Percentiles rank a stretch among this genome's conserved stretches.
Evolutionary conservation across 2,888 invertebrate species (phyloP).

Genomic region (Eristalis arbustorum): DNA sequence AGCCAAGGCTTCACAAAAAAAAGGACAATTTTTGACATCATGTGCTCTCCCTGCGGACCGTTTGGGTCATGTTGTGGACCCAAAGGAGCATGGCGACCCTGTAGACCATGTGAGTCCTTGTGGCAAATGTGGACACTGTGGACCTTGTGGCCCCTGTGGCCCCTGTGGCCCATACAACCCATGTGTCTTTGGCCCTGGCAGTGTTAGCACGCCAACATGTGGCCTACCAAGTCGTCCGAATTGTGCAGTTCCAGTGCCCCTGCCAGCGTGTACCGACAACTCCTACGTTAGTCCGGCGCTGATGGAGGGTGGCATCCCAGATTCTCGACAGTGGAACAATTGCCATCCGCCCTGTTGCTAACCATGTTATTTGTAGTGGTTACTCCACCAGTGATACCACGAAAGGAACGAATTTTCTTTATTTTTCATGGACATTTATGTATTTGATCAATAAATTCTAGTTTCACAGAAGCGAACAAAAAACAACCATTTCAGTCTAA

Average conservation of each 20-base stretch:
- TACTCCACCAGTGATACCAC: background rate
- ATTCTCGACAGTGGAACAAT: slow-evolving; percentile 64
- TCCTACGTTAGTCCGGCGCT: slow-evolving; percentile 44
- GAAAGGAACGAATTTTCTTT: too few relatives aligned
- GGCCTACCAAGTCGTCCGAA: slow-evolving; percentile 30
- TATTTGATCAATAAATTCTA: too few relatives aligned
- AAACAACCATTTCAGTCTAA: background rate
- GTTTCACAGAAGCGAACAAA: too few relatives aligned
- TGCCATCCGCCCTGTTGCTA: slow-evolving; percentile 45
- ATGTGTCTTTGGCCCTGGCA: background rate
- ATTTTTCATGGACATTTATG: too few relatives aligned
- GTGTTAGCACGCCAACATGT: background rate
- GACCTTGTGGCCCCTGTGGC: background rate
- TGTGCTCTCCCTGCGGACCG: slow-evolving; percentile 66
- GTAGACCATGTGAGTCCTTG: background rate
- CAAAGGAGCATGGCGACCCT: slow-evolving; percentile 15
- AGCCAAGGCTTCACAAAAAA: too few relatives aligned
- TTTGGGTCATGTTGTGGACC: too few relatives aligned
- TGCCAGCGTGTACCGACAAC: slow-evolving; percentile 53
- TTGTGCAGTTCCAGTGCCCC: slow-evolving; percentile 53
- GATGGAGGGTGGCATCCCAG: slow-evolving; percentile 64
- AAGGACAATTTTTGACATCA: background rate
- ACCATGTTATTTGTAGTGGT: slow-evolving; percentile 46
- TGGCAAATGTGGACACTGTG: slow-evolving; percentile 13
- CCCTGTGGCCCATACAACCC: background rate